These are phyloP conservation scores for Brachionus asplanchnoidis DNA, from an alignment of 1,140 invertebrate species.

Conservation along the genomic window DNA sequence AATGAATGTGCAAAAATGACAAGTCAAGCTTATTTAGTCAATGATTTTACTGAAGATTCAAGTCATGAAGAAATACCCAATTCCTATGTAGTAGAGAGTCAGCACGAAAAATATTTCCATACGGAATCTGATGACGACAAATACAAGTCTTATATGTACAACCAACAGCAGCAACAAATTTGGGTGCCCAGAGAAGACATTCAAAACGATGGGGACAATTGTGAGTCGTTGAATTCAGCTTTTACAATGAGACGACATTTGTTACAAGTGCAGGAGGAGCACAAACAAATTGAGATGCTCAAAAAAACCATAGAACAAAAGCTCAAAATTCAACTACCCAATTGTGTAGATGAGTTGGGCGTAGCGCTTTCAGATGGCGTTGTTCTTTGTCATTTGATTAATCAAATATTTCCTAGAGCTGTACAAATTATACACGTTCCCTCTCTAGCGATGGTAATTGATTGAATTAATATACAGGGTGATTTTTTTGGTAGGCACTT, in stretches of 20 bases:
- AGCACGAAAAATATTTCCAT: not conserved
- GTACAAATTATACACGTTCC: constrained; percentile 89
- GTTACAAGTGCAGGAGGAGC: constrained; percentile 80
- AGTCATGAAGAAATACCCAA: not conserved
- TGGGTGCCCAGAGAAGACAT: constrained; percentile 27
- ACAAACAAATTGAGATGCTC: constrained; percentile 74
- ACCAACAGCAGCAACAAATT: not conserved
- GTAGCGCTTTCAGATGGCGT: constrained; percentile 81
- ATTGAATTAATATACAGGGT: not conserved
- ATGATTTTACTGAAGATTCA: not conserved
- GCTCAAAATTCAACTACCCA: not conserved
- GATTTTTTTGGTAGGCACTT: too few relatives aligned
- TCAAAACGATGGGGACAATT: not conserved
- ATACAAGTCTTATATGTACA: not conserved
- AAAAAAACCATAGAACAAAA: constrained; percentile 60
- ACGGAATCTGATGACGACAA: not conserved
- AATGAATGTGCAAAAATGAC: not conserved
- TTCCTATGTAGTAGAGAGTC: not conserved
- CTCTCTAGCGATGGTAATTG: constrained; percentile 72
- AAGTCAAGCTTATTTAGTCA: not conserved
- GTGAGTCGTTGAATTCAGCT: constrained; percentile 63
- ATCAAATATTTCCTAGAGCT: constrained; percentile 78
- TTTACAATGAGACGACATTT: constrained; percentile 86
- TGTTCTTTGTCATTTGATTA: constrained; percentile 84
- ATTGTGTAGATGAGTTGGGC: constrained; percentile 67